These are phyloP conservation scores for Dicrostonyx torquatus DNA, from an alignment of 2,797 vertebrate species.

Conservation along the genomic window DNA sequence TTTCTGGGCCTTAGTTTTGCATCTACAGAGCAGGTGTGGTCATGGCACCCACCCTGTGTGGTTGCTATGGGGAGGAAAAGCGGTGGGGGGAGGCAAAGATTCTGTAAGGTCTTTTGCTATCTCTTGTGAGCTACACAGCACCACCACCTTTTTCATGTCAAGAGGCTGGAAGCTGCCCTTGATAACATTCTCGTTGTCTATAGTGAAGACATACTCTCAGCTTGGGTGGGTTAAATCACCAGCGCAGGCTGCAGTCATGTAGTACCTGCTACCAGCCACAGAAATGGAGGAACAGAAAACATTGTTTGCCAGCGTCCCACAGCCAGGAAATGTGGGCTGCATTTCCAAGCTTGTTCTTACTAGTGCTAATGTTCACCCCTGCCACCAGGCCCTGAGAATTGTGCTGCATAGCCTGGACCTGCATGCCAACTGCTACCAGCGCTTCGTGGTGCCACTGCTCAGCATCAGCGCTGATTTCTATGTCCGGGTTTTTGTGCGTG, in stretches of 20 bases:
- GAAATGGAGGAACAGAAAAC: background rate
- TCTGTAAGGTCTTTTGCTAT: background rate
- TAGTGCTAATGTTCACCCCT: fast-evolving
- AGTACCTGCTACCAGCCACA: background rate
- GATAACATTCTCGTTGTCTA: background rate
- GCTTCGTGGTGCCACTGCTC: slow-evolving; percentile 92
- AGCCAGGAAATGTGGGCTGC: background rate
- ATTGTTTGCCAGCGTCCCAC: background rate
- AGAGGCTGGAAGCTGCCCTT: background rate
- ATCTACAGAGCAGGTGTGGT: background rate
- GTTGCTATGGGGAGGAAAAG: background rate
- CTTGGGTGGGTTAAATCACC: no score
- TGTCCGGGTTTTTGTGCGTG: slow-evolving; percentile 92
- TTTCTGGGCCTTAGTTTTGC: background rate
- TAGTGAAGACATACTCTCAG: fast-evolving
- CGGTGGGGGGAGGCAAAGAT: background rate
- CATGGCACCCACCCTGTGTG: background rate
- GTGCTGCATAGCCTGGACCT: slow-evolving; percentile 94
- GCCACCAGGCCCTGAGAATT: slow-evolving; percentile 91
- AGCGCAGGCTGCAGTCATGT: background rate
- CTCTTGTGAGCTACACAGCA: background rate
- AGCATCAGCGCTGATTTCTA: slow-evolving; percentile 95
- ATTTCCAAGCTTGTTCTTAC: background rate
- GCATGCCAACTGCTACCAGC: slow-evolving; percentile 93
- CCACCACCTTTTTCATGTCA: background rate